Percentiles rank a stretch among this genome's conserved stretches.
Evolutionary conservation across 2,888 invertebrate genomes (phyloP).

Genomic region (Agelastica alni): DNA sequence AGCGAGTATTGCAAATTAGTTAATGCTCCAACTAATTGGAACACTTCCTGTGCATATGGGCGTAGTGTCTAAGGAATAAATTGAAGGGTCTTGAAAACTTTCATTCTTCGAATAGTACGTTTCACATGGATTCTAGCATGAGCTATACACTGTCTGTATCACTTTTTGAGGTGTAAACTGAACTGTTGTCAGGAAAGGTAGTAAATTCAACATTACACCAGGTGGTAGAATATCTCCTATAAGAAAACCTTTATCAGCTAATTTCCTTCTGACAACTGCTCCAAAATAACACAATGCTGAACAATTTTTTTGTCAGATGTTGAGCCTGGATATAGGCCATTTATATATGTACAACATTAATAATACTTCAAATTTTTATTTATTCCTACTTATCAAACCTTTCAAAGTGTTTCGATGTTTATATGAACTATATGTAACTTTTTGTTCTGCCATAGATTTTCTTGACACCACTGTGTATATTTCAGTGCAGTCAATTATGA

Average conservation of each 20-base stretch:
- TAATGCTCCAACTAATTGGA: not conserved
- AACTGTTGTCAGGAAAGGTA: slow-evolving; percentile 26
- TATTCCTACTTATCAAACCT: too few relatives aligned
- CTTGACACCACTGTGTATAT: slow-evolving; percentile 1
- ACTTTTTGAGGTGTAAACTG: slow-evolving; percentile 26
- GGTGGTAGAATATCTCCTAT: slow-evolving; percentile 36
- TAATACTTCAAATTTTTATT: too few relatives aligned
- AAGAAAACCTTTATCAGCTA: slow-evolving; percentile 41
- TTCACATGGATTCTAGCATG: slow-evolving; percentile 37
- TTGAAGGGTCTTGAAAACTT: slow-evolving; percentile 20
- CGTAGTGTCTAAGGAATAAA: not conserved
- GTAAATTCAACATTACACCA: slow-evolving; percentile 37
- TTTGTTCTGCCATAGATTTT: slow-evolving; percentile 11
- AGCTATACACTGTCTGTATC: slow-evolving; percentile 33
- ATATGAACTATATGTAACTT: slow-evolving; percentile 21
- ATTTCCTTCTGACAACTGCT: slow-evolving; percentile 35
- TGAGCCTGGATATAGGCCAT: slow-evolving; percentile 40
- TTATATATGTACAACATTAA: slow-evolving; percentile 42
- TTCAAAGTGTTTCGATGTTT: slow-evolving; percentile 26
- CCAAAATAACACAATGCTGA: slow-evolving; percentile 31
- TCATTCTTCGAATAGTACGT: slow-evolving; percentile 36
- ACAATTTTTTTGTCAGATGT: slow-evolving; percentile 40
- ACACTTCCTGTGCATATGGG: not conserved
- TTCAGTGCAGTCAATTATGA: slow-evolving; percentile 14
- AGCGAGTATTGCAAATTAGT: not conserved